phyloP scores from a whole-genome alignment of 2,113 vertebrate species.

The Saccopteryx leptura region DNA sequence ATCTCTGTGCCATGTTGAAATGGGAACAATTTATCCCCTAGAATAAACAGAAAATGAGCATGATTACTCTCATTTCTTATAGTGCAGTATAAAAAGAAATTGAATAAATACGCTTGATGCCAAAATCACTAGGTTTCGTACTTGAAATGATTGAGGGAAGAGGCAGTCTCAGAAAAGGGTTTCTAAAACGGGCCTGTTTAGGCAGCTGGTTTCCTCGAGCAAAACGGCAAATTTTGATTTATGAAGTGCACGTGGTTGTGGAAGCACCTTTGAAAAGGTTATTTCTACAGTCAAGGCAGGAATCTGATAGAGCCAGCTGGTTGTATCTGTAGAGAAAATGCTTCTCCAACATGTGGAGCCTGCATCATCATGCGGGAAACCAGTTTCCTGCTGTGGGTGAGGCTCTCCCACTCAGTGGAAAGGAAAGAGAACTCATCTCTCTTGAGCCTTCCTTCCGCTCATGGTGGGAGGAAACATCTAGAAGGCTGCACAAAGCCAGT shows the following conservation, averaged over 20 bases:
- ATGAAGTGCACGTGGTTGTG: slow-evolving; percentile 50
- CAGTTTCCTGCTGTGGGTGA: not conserved
- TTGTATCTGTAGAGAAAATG: slow-evolving; percentile 51
- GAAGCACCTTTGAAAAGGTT: slow-evolving; percentile 47
- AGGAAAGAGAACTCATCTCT: not conserved
- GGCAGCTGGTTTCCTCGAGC: slow-evolving; percentile 60
- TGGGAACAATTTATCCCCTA: slow-evolving; percentile 41
- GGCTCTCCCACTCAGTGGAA: not conserved
- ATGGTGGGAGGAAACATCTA: not conserved
- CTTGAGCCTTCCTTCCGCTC: not conserved
- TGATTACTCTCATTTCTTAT: slow-evolving; percentile 44
- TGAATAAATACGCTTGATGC: slow-evolving; percentile 70
- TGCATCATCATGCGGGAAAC: not conserved
- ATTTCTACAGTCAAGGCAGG: slow-evolving; percentile 8
- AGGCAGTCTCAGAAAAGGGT: slow-evolving; percentile 53
- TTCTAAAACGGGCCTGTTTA: slow-evolving; percentile 65
- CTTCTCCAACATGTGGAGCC: not conserved
- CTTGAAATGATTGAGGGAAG: slow-evolving; percentile 62
- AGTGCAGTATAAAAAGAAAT: slow-evolving; percentile 64
- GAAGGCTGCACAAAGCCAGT: not conserved
- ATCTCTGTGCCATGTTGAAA: slow-evolving; percentile 9
- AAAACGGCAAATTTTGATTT: slow-evolving; percentile 73
- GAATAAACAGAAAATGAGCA: slow-evolving; percentile 65
- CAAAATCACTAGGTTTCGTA: slow-evolving; percentile 59
- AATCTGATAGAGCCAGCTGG: not conserved